phyloP scores from a whole-genome alignment of 2,113 vertebrate species.

The Cyprinus carpio region DNA sequence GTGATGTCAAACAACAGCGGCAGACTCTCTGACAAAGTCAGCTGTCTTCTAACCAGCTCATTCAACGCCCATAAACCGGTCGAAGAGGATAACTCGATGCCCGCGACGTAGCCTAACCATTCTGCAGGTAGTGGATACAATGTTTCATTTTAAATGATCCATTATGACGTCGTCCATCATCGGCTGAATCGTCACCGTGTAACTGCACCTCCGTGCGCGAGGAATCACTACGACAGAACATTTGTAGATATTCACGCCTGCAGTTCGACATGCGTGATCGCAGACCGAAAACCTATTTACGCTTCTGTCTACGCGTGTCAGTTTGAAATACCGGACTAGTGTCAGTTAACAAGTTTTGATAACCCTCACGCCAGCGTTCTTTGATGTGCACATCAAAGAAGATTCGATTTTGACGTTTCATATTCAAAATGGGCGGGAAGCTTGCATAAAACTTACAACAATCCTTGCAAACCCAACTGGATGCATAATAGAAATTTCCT shows the following conservation, averaged over 20 bases:
- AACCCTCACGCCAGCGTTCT: neutral
- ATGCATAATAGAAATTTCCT: constrained; percentile 41
- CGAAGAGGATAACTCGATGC: neutral
- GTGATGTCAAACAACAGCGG: constrained; percentile 63
- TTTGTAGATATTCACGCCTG: neutral
- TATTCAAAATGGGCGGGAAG: constrained; percentile 74
- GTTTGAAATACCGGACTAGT: neutral
- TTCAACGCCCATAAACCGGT: neutral
- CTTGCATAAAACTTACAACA: constrained; percentile 55
- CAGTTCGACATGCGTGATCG: neutral
- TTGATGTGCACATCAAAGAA: constrained; percentile 25
- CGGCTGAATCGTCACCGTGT: neutral
- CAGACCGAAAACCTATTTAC: neutral
- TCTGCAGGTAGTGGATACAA: constrained; percentile 39
- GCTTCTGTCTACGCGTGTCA: neutral
- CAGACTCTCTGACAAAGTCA: constrained; percentile 54
- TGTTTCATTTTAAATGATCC: constrained; percentile 24
- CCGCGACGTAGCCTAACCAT: neutral
- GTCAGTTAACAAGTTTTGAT: neutral
- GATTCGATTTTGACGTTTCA: constrained; percentile 10
- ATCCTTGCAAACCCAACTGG: constrained; percentile 52
- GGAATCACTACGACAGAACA: neutral
- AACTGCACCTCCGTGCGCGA: neutral
- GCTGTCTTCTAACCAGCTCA: constrained; percentile 44
- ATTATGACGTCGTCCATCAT: constrained; percentile 25